Evolutionary conservation across 2,888 invertebrate species (phyloP).

Genomic region (Lochmaea capreae): DNA sequence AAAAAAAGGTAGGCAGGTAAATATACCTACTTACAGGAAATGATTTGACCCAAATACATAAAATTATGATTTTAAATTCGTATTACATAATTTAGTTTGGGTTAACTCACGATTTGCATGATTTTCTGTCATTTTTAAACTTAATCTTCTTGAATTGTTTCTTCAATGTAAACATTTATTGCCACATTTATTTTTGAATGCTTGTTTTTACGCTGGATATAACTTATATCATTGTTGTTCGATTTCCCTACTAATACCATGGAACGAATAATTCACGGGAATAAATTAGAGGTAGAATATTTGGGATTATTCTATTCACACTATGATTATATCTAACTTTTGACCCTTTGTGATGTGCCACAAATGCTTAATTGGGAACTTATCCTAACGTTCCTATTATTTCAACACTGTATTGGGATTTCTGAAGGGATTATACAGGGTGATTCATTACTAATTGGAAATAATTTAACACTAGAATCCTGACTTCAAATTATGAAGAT

Average conservation of each 20-base stretch:
- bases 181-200: too few species aligned
- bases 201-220: too few species aligned
- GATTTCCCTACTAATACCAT: neutral
- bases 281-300: neutral
- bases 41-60: neutral
- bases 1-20: neutral
- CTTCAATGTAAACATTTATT: too few species aligned
- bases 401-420: neutral
- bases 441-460: too few species aligned
- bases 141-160: neutral
- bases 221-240: neutral
- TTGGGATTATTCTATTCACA: neutral
- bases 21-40: neutral
- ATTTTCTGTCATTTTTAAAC: neutral
- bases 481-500: too few species aligned
- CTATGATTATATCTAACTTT: neutral
- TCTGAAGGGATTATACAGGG: neutral
- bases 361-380: too few species aligned
- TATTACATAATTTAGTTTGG: neutral
- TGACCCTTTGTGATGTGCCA: neutral
- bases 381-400: neutral
- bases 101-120: neutral
- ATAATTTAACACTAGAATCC: too few species aligned
- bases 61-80: neutral
- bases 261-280: neutral